Conservation (phyloP, 1,140 invertebrate species). For the Drosophila dunni region DNA sequence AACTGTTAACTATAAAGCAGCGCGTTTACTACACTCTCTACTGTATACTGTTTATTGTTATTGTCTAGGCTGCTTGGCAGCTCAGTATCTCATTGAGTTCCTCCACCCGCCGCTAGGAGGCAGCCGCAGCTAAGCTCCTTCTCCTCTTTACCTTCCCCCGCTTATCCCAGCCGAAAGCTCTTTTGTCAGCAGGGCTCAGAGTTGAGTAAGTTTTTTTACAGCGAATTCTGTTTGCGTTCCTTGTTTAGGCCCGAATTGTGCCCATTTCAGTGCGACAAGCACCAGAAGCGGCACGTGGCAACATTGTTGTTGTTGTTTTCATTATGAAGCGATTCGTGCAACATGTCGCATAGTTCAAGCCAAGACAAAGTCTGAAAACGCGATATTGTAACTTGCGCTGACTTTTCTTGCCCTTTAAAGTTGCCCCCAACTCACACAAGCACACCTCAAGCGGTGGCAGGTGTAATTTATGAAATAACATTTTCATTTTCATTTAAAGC, state of each 20-base stretch:
- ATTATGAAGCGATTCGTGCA: slow-evolving; percentile 64
- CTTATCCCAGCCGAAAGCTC: not conserved
- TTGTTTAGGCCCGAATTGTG: slow-evolving; percentile 44
- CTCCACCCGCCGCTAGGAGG: not conserved
- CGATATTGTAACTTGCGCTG: slow-evolving; percentile 12
- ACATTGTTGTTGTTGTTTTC: slow-evolving; percentile 47
- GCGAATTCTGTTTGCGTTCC: slow-evolving; percentile 26
- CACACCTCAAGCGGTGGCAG: slow-evolving; percentile 55
- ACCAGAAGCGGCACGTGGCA: slow-evolving; percentile 52
- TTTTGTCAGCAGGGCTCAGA: slow-evolving; percentile 57
- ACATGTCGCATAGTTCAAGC: slow-evolving; percentile 56
- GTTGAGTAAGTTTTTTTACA: slow-evolving; percentile 17
- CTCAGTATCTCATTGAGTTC: slow-evolving; percentile 17
- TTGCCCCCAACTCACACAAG: slow-evolving; percentile 62
- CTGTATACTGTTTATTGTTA: slow-evolving; percentile 71
- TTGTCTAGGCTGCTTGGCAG: slow-evolving; percentile 29
- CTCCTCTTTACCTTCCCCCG: not conserved
- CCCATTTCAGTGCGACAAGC: slow-evolving; percentile 20
- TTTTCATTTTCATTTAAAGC: slow-evolving; percentile 53
- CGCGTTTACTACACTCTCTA: slow-evolving; percentile 22
- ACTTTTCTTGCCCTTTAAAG: slow-evolving; percentile 52
- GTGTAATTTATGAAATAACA: slow-evolving; percentile 76
- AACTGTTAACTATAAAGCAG: not conserved
- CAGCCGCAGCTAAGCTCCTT: not conserved
- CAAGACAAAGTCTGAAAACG: slow-evolving; percentile 11